Percentiles rank a stretch among this genome's conserved stretches.
These are phyloP conservation scores for Apodemus agrarius DNA, from an alignment of 2,797 vertebrate species.

Conservation along the genomic window DNA sequence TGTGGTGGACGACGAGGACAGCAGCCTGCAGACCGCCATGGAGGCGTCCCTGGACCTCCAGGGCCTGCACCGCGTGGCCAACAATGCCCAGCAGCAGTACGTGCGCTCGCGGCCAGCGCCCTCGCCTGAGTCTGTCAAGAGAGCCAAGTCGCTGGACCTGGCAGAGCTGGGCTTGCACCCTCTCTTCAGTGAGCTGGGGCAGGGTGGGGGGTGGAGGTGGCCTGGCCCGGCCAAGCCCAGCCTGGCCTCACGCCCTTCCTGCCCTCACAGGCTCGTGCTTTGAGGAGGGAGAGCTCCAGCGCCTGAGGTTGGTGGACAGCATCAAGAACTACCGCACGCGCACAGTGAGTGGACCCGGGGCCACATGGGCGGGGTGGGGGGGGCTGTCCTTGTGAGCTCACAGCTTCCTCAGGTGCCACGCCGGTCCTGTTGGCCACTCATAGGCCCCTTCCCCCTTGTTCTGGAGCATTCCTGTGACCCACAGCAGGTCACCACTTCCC, in stretches of 20 bases:
- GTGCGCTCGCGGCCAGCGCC: constrained; percentile 94
- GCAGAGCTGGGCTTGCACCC: constrained; percentile 93
- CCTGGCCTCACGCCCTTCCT: fast-evolving
- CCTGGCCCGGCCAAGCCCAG: neutral
- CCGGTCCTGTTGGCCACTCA: too few species aligned
- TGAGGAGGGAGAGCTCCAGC: constrained; percentile 92
- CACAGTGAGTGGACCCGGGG: constrained; percentile 88
- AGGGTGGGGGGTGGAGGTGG: fast-evolving
- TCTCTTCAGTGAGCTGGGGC: constrained; percentile 90
- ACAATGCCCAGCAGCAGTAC: constrained; percentile 97
- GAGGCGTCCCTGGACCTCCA: constrained; percentile 91
- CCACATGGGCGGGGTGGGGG: neutral
- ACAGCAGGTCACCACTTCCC: neutral
- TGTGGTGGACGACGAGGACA: constrained; percentile 94
- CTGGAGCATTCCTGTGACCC: neutral
- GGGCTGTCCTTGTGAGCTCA: neutral
- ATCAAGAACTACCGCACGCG: constrained; percentile 95
- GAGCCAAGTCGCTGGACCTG: constrained; percentile 92
- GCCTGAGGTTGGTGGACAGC: constrained; percentile 93
- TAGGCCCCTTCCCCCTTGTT: neutral
- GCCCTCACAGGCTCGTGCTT: constrained; percentile 88
- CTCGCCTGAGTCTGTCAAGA: constrained; percentile 94
- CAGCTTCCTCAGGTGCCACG: neutral
- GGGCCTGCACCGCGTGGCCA: constrained; percentile 89
- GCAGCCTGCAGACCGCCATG: constrained; percentile 89